These are phyloP conservation scores for Mactra quadrangularis DNA, from an alignment of 1,140 invertebrate species.

Conservation along the genomic window DNA sequence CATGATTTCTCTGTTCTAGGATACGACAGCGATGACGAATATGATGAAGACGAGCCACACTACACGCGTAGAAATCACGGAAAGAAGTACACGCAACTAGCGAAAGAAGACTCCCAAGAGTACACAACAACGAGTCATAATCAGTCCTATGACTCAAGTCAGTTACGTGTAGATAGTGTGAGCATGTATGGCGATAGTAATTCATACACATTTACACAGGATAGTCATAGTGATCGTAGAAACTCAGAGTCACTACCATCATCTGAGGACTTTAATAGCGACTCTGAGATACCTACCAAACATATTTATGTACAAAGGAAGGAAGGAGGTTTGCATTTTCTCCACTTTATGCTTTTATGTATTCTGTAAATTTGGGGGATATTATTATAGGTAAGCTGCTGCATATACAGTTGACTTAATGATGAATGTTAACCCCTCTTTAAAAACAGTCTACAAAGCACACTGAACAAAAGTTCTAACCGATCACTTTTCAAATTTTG, in stretches of 20 bases:
- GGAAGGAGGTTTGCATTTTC: conserved; percentile 66
- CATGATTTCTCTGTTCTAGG: conserved; percentile 82
- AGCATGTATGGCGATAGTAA: conserved; percentile 62
- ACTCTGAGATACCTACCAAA: conserved; percentile 71
- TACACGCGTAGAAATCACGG: conserved; percentile 78
- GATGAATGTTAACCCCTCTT: too few species aligned
- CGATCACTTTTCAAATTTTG: too few species aligned
- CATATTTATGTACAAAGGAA: conserved; percentile 67
- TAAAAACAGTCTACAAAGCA: too few species aligned
- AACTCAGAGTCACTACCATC: conserved; percentile 69
- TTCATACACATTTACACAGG: conserved; percentile 51
- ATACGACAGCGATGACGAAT: conserved; percentile 82
- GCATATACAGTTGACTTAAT: too few species aligned
- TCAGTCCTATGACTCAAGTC: conserved; percentile 35
- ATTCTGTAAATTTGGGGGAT: too few species aligned
- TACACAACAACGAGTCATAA: conserved; percentile 44
- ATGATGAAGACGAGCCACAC: conserved; percentile 76
- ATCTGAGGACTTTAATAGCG: conserved; percentile 76
- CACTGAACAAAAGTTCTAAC: too few species aligned
- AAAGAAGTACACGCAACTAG: conserved; percentile 80
- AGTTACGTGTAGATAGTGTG: conserved; percentile 52
- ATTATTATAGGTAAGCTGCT: too few species aligned
- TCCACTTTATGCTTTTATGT: too few species aligned
- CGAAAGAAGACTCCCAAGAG: conserved; percentile 79
- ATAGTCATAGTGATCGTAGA: conserved; percentile 58